Conservation (phyloP, 2,113 vertebrate genomes). For the Lagenorhynchus albirostris region DNA sequence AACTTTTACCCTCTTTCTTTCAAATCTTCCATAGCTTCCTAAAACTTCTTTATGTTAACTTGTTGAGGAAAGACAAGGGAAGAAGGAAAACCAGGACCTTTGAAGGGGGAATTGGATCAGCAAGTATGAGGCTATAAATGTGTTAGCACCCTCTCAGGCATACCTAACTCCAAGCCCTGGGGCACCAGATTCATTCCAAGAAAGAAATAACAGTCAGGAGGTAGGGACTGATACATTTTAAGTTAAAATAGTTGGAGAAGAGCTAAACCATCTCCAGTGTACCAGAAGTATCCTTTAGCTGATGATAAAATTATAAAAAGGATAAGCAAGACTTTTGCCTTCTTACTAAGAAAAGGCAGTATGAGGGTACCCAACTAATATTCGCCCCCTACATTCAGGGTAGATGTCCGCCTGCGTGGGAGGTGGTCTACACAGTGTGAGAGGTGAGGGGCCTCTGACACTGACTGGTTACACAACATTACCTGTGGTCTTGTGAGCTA, state of each 20-base stretch:
- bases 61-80: not conserved
- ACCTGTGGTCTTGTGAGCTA: not conserved
- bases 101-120: not conserved
- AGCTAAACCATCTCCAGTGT: not conserved
- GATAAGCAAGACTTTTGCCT: not conserved
- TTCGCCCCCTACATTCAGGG: not conserved
- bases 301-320: not conserved
- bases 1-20: not conserved
- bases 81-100: not conserved
- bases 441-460: too few relatives aligned
- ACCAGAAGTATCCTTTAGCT: not conserved
- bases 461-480: not conserved
- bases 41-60: not conserved
- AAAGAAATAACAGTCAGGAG: not conserved
- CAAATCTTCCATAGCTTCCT: not conserved
- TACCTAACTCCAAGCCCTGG: not conserved
- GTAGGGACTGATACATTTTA: not conserved
- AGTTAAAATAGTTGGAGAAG: not conserved
- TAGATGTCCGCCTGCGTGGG: not conserved
- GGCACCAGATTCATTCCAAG: not conserved
- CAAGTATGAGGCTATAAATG: not conserved
- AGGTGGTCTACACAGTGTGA: rapidly evolving
- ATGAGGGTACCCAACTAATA: not conserved
- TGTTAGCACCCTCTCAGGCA: not conserved
- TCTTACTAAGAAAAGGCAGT: not conserved